phyloP scores from a whole-genome alignment of 2,113 vertebrate species.

The Brachionichthys hirsutus region DNA sequence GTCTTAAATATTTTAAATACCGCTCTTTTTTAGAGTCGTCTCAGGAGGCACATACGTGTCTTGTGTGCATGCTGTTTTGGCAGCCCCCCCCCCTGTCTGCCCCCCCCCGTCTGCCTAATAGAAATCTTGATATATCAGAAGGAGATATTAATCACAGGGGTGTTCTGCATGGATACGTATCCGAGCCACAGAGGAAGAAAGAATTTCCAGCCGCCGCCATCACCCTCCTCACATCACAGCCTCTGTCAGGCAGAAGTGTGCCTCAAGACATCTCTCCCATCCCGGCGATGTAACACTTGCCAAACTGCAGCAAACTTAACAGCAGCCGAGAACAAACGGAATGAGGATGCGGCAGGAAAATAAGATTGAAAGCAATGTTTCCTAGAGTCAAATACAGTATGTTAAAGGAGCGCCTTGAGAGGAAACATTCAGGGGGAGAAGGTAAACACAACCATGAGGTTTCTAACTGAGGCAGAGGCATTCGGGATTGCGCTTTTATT shows the following conservation, averaged over 20 bases:
- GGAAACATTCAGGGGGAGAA: slow-evolving; percentile 68
- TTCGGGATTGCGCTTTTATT: slow-evolving; percentile 52
- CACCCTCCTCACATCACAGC: slow-evolving; percentile 83
- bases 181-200: slow-evolving; percentile 88
- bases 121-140: slow-evolving; percentile 95
- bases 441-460: slow-evolving; percentile 75
- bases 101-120: slow-evolving; percentile 83
- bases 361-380: slow-evolving; percentile 86
- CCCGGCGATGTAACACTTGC: slow-evolving; percentile 84
- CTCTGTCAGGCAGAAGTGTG: slow-evolving; percentile 91
- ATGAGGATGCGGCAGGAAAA: slow-evolving; percentile 85
- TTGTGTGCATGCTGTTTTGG: slow-evolving; percentile 77
- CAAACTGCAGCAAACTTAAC: slow-evolving; percentile 90
- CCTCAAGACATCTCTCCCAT: slow-evolving; percentile 93
- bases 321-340: slow-evolving; percentile 92
- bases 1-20: slow-evolving; percentile 79
- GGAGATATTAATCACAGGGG: slow-evolving; percentile 96
- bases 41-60: slow-evolving; percentile 64
- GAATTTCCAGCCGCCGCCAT: slow-evolving; percentile 88
- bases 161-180: slow-evolving; percentile 90
- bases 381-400: slow-evolving; percentile 85
- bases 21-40: slow-evolving; percentile 59
- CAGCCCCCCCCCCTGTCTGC: slow-evolving; percentile 77
- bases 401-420: slow-evolving; percentile 82
- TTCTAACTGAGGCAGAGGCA: slow-evolving; percentile 67